Evolutionary conservation across 2,113 vertebrate genomes (phyloP).

Genomic region (Peromyscus leucopus): DNA sequence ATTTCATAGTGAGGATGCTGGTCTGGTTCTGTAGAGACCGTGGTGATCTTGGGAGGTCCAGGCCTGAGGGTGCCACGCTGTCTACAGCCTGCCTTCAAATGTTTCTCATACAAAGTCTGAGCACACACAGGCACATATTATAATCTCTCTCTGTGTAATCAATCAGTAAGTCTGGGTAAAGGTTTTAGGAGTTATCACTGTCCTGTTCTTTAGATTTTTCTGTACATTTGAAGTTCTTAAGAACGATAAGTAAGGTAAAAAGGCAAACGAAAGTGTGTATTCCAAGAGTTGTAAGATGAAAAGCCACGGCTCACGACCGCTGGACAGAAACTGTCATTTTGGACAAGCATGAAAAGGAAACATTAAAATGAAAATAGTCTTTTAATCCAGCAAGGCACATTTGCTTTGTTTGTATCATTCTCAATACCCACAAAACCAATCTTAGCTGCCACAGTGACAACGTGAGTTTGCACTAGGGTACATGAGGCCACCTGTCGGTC

Average conservation of each 20-base stretch:
- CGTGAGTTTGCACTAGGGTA: not conserved
- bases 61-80: not conserved
- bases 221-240: not conserved
- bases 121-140: not conserved
- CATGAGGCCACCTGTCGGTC: not conserved
- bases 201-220: not conserved
- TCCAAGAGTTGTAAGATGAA: not conserved
- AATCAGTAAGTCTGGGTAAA: not conserved
- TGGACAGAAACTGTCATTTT: not conserved
- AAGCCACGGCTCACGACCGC: not conserved
- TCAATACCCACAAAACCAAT: slow-evolving; percentile 53
- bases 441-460: slow-evolving; percentile 53
- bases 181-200: not conserved
- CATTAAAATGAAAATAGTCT: slow-evolving; percentile 21
- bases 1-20: not conserved
- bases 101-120: not conserved
- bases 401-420: not conserved
- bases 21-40: not conserved
- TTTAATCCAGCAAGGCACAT: not conserved
- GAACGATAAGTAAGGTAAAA: slow-evolving; percentile 8
- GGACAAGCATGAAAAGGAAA: not conserved
- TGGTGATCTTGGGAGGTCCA: not conserved
- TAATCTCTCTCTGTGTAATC: not conserved
- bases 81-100: not conserved
- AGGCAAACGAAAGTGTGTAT: not conserved